A percentile compares a stretch with the other conserved stretches of the same genome.
phyloP scores from a whole-genome alignment of 2,888 invertebrate species.

The Tetranychus piercei region DNA sequence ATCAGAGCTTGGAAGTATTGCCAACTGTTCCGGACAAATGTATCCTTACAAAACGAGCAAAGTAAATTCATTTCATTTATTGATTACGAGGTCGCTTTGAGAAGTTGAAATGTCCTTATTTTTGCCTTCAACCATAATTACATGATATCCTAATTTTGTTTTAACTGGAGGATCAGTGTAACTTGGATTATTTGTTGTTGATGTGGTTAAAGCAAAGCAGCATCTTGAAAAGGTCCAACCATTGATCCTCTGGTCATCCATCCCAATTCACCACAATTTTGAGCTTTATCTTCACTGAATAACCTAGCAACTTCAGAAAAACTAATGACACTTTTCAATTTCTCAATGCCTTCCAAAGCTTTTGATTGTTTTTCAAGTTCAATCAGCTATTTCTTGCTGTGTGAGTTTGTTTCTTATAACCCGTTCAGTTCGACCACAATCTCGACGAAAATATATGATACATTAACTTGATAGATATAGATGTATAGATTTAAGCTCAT shows the following conservation, averaged over 20 bases:
- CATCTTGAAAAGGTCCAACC: slow-evolving; percentile 94
- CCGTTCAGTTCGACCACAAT: no score
- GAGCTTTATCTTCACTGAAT: slow-evolving; percentile 79
- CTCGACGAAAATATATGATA: no score
- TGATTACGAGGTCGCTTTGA: no score
- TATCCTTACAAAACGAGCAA: slow-evolving; percentile 46
- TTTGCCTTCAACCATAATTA: slow-evolving; percentile 99
- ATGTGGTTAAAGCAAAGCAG: slow-evolving; percentile 86
- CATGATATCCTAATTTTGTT: slow-evolving; percentile 98
- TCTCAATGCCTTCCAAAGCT: slow-evolving; percentile 85
- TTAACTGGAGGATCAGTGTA: slow-evolving; percentile 97
- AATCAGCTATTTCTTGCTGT: no score
- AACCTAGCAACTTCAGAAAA: slow-evolving; percentile 90
- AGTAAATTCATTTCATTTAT: not conserved
- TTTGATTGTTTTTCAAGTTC: slow-evolving; percentile 97
- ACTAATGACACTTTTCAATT: slow-evolving; percentile 79
- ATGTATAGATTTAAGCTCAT: no score
- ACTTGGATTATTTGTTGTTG: slow-evolving; percentile 62
- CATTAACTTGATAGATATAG: no score
- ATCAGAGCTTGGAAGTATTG: slow-evolving; percentile 60
- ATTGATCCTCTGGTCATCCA: slow-evolving; percentile 98
- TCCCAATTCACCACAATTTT: slow-evolving; percentile 34
- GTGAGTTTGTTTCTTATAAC: no score
- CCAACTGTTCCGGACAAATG: slow-evolving; percentile 55
- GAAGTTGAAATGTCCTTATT: no score